Conservation (phyloP, 2,888 invertebrate genomes). For the Fragum sueziense region DNA sequence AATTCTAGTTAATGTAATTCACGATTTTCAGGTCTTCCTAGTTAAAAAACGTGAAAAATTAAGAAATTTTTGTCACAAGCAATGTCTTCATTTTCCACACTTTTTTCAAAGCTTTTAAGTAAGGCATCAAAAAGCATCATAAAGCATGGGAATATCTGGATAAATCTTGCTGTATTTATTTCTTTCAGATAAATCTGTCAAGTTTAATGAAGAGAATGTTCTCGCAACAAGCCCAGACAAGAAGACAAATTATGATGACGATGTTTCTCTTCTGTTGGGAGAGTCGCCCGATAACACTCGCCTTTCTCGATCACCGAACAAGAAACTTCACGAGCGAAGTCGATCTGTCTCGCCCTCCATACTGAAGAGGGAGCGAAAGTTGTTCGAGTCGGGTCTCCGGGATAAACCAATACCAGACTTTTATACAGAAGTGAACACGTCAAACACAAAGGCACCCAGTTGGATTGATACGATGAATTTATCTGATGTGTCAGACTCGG, state of each 20-base stretch:
- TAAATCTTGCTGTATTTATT: too few relatives aligned
- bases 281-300: conserved; percentile 50
- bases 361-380: conserved; percentile 60
- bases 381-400: conserved; percentile 60
- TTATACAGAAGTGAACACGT: conserved; percentile 57
- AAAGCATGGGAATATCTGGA: too few relatives aligned
- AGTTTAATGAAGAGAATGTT: conserved; percentile 41
- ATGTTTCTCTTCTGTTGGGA: conserved; percentile 55
- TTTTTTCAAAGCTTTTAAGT: too few relatives aligned
- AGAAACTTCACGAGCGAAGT: conserved; percentile 61
- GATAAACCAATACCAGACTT: conserved; percentile 57
- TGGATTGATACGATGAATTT: conserved; percentile 68
- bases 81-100: too few relatives aligned
- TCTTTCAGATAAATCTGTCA: conserved; percentile 52
- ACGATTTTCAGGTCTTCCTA: too few relatives aligned
- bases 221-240: conserved; percentile 1
- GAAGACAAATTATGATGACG: conserved; percentile 51
- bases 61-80: too few relatives aligned
- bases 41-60: too few relatives aligned
- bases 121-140: too few relatives aligned
- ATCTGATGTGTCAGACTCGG: conserved; percentile 62
- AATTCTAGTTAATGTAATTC: too few relatives aligned
- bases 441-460: conserved; percentile 61
- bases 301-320: conserved; percentile 44
- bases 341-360: conserved; percentile 67